A percentile compares a stretch with the other conserved stretches of the same genome.
Conservation (phyloP, 2,888 invertebrate genomes). For the Diabrotica balteata region DNA sequence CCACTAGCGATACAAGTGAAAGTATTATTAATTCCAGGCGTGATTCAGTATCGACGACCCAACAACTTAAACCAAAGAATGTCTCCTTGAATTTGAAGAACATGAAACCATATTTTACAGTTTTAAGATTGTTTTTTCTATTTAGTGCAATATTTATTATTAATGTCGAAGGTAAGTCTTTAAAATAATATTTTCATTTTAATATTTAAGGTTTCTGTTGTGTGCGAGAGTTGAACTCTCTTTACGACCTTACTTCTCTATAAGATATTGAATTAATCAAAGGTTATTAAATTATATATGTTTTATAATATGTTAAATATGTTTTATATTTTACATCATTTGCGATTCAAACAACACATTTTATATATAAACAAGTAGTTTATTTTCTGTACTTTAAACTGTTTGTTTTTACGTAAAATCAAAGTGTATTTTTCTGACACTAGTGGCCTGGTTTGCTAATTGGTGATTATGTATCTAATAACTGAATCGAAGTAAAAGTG, state of each 20-base stretch:
- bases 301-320: neutral
- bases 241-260: neutral
- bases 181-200: neutral
- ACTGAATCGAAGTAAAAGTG: no score
- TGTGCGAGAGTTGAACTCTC: slow-evolving; percentile 1
- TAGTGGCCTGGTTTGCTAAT: no score
- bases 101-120: slow-evolving; percentile 5
- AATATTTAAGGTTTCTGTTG: neutral
- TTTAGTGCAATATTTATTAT: slow-evolving; percentile 17
- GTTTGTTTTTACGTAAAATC: no score
- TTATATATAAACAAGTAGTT: no score
- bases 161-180: slow-evolving; percentile 14
- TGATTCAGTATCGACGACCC: slow-evolving; percentile 1
- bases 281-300: neutral
- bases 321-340: neutral
- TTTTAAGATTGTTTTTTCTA: slow-evolving; percentile 17
- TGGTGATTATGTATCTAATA: no score
- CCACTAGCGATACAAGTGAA: neutral
- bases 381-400: no score
- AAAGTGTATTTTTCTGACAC: no score
- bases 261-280: no score
- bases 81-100: slow-evolving; percentile 5
- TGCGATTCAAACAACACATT: neutral
- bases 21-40: neutral
- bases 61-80: slow-evolving; percentile 6